A percentile compares a stretch with the other conserved stretches of the same genome.
These are phyloP conservation scores for Eira barbara DNA, from an alignment of 2,113 vertebrate species.

Conservation along the genomic window DNA sequence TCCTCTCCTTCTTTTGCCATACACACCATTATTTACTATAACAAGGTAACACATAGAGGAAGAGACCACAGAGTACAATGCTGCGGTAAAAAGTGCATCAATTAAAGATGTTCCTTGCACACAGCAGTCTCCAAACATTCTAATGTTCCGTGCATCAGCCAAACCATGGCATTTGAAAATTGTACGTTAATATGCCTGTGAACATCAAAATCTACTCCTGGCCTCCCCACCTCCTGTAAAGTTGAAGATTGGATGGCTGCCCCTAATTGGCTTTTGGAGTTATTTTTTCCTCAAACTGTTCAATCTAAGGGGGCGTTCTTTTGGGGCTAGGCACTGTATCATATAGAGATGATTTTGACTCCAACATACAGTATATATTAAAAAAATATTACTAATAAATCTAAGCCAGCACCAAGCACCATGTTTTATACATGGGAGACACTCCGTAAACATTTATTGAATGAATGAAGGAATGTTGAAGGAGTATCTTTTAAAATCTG, in stretches of 20 bases:
- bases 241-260: neutral
- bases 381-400: neutral
- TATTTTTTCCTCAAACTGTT: neutral
- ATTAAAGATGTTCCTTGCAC: neutral
- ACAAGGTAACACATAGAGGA: accelerated
- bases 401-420: neutral
- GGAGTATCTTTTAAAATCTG: neutral
- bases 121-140: neutral
- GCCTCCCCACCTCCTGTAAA: neutral
- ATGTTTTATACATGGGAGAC: neutral
- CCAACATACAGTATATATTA: neutral
- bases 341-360: neutral
- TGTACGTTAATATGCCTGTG: neutral
- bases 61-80: no score
- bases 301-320: neutral
- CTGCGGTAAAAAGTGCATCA: neutral
- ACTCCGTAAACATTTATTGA: neutral
- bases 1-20: neutral
- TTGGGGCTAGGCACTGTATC: neutral
- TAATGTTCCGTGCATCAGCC: neutral
- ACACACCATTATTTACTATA: neutral
- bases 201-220: neutral
- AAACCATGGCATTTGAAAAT: neutral
- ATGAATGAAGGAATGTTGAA: neutral
- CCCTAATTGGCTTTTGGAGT: neutral